phyloP scores from a whole-genome alignment of 2,113 vertebrate genomes.

The Hippopotamus amphibius region DNA sequence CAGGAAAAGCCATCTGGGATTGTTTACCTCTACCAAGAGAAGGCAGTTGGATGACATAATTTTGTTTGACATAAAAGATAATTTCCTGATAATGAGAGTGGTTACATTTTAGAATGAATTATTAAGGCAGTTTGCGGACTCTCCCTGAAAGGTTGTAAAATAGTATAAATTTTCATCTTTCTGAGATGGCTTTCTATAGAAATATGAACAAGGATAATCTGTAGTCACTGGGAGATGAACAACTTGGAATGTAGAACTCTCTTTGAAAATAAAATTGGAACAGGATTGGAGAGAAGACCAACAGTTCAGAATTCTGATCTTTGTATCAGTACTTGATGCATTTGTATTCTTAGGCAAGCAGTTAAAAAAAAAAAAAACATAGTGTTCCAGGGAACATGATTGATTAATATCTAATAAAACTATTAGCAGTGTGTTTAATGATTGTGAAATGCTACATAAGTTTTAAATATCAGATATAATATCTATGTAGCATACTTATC shows the following conservation, averaged over 20 bases:
- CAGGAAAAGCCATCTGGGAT: not conserved
- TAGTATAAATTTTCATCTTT: slow-evolving; percentile 52
- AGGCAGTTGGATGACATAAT: slow-evolving; percentile 5
- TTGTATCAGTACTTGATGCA: not conserved
- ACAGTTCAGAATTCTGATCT: slow-evolving; percentile 8
- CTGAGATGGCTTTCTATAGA: slow-evolving; percentile 22
- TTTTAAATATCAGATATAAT: not conserved
- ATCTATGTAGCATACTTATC: not conserved
- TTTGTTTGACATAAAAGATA: slow-evolving; percentile 57
- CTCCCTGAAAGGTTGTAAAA: slow-evolving; percentile 54
- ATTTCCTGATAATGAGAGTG: slow-evolving; percentile 46
- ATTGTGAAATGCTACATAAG: not conserved
- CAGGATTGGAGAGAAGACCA: not conserved
- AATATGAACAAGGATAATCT: slow-evolving; percentile 32
- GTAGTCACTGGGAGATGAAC: not conserved
- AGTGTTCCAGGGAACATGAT: not conserved
- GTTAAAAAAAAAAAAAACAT: not conserved
- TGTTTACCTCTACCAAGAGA: not conserved
- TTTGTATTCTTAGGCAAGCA: not conserved
- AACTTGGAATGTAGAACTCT: not conserved
- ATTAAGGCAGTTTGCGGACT: slow-evolving; percentile 17
- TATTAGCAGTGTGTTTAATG: not conserved
- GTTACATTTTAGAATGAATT: slow-evolving; percentile 58
- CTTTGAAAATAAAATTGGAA: not conserved
- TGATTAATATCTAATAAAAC: not conserved